These are phyloP conservation scores for Colius striatus DNA, from an alignment of 2,113 vertebrate genomes.

Conservation along the genomic window DNA sequence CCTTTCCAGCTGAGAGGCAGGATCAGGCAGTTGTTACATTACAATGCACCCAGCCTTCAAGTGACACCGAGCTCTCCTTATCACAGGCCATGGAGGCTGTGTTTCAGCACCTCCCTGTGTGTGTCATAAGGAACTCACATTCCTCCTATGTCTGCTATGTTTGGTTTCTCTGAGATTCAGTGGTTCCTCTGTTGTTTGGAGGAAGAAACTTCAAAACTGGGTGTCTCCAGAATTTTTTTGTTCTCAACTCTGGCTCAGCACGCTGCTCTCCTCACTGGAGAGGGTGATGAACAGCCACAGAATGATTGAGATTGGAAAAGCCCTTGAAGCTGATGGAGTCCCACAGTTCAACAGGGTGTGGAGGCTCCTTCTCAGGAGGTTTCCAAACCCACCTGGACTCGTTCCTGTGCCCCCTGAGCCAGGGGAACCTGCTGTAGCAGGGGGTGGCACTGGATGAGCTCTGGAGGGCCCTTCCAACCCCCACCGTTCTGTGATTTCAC, in stretches of 20 bases:
- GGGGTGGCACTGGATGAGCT: no score
- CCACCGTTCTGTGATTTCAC: neutral
- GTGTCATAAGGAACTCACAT: neutral
- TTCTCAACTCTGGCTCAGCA: neutral
- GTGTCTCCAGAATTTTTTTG: neutral
- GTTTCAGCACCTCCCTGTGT: neutral
- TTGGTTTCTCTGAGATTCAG: neutral
- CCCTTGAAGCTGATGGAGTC: no score
- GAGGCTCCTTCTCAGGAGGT: no score
- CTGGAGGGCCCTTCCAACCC: no score
- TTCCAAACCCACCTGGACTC: no score
- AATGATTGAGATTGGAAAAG: no score
- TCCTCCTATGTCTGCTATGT: neutral
- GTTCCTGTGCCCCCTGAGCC: no score
- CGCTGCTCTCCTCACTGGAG: neutral
- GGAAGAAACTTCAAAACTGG: neutral
- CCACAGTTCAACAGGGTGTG: no score
- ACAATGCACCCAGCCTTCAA: neutral
- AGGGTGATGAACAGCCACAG: neutral
- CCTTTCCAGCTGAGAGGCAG: neutral
- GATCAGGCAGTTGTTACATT: neutral
- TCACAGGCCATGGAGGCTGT: rapidly evolving
- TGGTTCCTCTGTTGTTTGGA: neutral
- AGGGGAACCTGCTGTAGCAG: no score
- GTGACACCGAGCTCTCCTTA: neutral